phyloP scores from a whole-genome alignment of 1,140 invertebrate species.

The Limonius californicus region DNA sequence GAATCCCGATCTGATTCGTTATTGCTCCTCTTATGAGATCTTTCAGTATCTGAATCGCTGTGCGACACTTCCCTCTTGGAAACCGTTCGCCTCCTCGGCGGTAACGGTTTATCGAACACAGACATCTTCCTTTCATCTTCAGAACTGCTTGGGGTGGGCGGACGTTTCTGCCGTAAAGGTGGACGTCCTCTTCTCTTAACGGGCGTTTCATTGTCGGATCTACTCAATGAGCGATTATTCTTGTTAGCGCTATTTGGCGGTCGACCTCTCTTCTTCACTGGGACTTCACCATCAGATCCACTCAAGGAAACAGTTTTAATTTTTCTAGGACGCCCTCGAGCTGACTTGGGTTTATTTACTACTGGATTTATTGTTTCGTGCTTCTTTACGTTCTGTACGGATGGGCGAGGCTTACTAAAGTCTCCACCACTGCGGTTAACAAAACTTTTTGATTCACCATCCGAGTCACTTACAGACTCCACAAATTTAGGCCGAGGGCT shows the following conservation, averaged over 20 bases:
- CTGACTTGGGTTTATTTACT: slow-evolving; percentile 30
- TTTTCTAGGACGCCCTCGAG: slow-evolving; percentile 45
- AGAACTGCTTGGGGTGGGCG: slow-evolving; percentile 33
- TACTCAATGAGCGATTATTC: background rate
- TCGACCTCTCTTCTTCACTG: slow-evolving; percentile 24
- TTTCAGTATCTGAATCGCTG: slow-evolving; percentile 34
- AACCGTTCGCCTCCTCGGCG: slow-evolving; percentile 28
- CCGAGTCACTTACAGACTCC: slow-evolving; percentile 37
- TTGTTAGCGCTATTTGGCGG: slow-evolving; percentile 25
- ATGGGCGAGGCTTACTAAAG: background rate
- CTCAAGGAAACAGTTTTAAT: slow-evolving; percentile 40
- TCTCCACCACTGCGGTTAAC: background rate
- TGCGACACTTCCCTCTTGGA: slow-evolving; percentile 30
- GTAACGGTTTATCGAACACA: slow-evolving; percentile 30
- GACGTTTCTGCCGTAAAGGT: slow-evolving; percentile 21
- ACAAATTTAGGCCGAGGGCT: slow-evolving; percentile 39
- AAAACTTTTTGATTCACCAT: slow-evolving; percentile 22
- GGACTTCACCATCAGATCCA: slow-evolving; percentile 20
- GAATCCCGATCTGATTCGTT: slow-evolving; percentile 24
- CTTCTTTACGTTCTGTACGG: slow-evolving; percentile 11
- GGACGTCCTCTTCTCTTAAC: slow-evolving; percentile 13
- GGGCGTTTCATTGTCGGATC: slow-evolving; percentile 20
- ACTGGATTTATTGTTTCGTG: slow-evolving; percentile 1
- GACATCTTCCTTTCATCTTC: slow-evolving; percentile 35
- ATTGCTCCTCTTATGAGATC: background rate